phyloP scores from a whole-genome alignment of 2,888 invertebrate genomes.

The Nudaria mundana region DNA sequence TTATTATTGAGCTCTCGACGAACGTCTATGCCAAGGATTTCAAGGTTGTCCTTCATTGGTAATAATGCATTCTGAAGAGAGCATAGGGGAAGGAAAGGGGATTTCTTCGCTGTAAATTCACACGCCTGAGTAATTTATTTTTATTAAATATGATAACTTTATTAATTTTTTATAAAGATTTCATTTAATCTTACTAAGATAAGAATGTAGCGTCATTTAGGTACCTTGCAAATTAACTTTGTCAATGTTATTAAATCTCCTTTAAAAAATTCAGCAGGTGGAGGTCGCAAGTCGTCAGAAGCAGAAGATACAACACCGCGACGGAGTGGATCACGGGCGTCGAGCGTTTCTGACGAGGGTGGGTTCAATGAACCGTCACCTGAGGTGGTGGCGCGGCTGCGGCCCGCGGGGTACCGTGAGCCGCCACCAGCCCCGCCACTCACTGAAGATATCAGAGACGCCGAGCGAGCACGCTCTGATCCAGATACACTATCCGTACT shows the following conservation, averaged over 20 bases:
- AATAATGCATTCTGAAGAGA: too few relatives aligned
- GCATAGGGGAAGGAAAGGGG: too few relatives aligned
- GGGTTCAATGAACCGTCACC: conserved; percentile 88
- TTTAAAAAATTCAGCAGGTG: conserved; percentile 55
- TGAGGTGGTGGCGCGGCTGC: conserved; percentile 84
- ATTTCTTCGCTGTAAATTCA: too few relatives aligned
- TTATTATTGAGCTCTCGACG: too few relatives aligned
- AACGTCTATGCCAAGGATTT: too few relatives aligned
- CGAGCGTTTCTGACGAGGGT: conserved; percentile 84
- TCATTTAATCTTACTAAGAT: too few relatives aligned
- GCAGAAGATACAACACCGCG: conserved; percentile 81
- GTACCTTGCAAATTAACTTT: too few relatives aligned
- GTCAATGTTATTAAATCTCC: not conserved
- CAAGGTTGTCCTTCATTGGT: too few relatives aligned
- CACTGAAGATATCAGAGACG: conserved; percentile 59
- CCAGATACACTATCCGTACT: conserved; percentile 72
- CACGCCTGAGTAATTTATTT: too few relatives aligned
- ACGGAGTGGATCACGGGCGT: conserved; percentile 85
- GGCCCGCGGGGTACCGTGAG: conserved; percentile 70
- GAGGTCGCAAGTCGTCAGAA: conserved; percentile 73
- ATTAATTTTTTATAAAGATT: too few relatives aligned
- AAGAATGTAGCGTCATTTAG: too few relatives aligned
- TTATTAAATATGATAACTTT: too few relatives aligned
- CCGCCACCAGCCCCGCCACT: conserved; percentile 49
- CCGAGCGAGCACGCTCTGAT: conserved; percentile 66